Evolutionary conservation across 2,888 invertebrate species (phyloP), one percentile per base, ranked within the genome.

Genomic region (Omphaloscelis lunosa): DNA sequence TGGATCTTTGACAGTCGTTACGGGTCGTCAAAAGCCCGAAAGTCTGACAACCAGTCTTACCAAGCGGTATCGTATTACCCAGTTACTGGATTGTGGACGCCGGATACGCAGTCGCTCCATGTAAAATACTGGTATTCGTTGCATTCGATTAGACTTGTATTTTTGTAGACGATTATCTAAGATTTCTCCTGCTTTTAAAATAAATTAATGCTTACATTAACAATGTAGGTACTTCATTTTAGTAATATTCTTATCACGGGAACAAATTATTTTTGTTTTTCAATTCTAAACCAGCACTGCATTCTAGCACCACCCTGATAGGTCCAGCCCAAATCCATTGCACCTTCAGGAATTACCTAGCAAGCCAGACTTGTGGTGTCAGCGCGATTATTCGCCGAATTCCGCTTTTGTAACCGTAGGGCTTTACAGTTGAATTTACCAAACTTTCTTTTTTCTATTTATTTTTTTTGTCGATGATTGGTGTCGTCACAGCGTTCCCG

Each of bases 401-500:
- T 66, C 12, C 23, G 23, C 23, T 67, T 67, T 27, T 12, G 12
- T 27, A 12, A 12, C 29, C 5, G 9, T 29, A 15, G 15, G 15
- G 29, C 3, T 61, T 39, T 15, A 41, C 65, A 65, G 29, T 8
- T 29, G 12, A n/a, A 20, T 61, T 51, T 34, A 39, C 23, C 12
- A 59, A 61, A 4, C 4, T 72, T 15, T 59, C 0, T 41, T 34
- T 63, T 20, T 15, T n/a, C 3, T 27, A 27, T 20, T 72, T 53
- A 17, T 15, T 41, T 53, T 20, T 72, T 7, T 53, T 65, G 41
- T 76, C 27, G 7, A 23, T 45, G 27, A 8, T 66, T 39, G 15
- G 6, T 82, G 12, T 62, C 23, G 71, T 80, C 53, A 77, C 94
- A 97, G 97, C 97, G 98, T 71, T 97, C 98, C 41, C 97, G 99